phyloP scores from a whole-genome alignment of 2,113 vertebrate genomes.

The Tragelaphus imberbis region DNA sequence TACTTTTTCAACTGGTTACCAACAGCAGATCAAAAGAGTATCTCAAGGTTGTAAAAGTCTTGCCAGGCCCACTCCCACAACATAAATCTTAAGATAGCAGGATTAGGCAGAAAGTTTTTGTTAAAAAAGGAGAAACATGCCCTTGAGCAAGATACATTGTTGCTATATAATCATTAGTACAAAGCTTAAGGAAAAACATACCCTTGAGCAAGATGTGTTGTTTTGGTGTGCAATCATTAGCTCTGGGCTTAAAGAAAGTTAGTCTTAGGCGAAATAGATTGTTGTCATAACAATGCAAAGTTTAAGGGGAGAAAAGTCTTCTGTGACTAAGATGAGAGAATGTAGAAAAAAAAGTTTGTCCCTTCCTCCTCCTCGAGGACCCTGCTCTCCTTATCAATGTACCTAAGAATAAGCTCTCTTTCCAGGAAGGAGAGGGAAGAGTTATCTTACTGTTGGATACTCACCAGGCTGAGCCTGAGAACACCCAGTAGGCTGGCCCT shows the following conservation, averaged over 20 bases:
- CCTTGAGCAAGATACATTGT: not conserved
- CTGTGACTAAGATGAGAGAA: not conserved
- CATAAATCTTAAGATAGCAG: not conserved
- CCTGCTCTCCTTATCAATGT: not conserved
- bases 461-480: not conserved
- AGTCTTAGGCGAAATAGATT: not conserved
- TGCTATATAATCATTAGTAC: not conserved
- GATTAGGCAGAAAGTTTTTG: not conserved
- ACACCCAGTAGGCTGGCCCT: accelerated
- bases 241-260: not conserved
- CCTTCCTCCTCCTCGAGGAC: not conserved
- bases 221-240: not conserved
- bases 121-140: not conserved
- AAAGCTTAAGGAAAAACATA: not conserved
- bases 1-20: not conserved
- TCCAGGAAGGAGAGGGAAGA: not conserved
- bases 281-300: not conserved
- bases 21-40: not conserved
- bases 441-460: not conserved
- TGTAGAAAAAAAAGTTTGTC: not conserved
- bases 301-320: not conserved
- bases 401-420: not conserved
- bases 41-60: not conserved
- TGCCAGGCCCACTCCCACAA: not conserved
- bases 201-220: not conserved